Evolutionary conservation across 2,888 invertebrate species (phyloP).

Genomic region (Chymomyza caudatula): DNA sequence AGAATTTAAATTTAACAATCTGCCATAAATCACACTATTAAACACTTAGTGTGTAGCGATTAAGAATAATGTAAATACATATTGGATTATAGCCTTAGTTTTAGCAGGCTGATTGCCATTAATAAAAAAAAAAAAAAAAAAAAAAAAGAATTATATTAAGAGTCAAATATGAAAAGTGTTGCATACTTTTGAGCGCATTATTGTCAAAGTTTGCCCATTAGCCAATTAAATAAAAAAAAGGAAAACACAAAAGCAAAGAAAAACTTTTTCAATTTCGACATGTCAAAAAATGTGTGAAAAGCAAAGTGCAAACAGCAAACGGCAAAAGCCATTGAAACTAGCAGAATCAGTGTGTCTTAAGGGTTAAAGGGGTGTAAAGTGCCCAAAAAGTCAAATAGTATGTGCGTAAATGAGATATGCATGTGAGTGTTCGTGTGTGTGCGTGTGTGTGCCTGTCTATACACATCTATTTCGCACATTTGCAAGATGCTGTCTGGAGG

Average conservation of each 20-base stretch:
- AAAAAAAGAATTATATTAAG: neutral
- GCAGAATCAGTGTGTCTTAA: neutral
- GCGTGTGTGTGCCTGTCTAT: constrained; percentile 30
- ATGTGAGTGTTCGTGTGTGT: neutral
- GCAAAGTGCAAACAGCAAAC: neutral
- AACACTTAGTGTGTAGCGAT: too few relatives aligned
- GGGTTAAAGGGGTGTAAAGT: neutral
- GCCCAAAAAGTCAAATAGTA: constrained; percentile 2
- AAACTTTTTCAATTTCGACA: constrained; percentile 57
- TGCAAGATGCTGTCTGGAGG: neutral
- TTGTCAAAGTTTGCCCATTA: constrained; percentile 18
- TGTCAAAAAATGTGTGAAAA: constrained; percentile 18
- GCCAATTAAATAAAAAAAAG: constrained; percentile 29
- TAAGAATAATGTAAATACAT: too few relatives aligned
- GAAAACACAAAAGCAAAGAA: neutral
- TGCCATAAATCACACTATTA: too few relatives aligned
- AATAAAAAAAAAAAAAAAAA: too few relatives aligned
- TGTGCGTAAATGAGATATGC: constrained; percentile 43
- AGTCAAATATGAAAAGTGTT: neutral
- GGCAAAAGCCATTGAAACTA: constrained; percentile 15
- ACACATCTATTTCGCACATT: constrained; percentile 33
- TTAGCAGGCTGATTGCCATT: too few relatives aligned
- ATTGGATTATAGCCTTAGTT: too few relatives aligned
- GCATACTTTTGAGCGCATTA: constrained; percentile 36
- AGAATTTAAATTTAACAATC: too few relatives aligned